Evolutionary conservation across 2,888 invertebrate genomes (phyloP), one percentile per base, ranked within the genome.

Genomic region (Tubulanus polymorphus): DNA sequence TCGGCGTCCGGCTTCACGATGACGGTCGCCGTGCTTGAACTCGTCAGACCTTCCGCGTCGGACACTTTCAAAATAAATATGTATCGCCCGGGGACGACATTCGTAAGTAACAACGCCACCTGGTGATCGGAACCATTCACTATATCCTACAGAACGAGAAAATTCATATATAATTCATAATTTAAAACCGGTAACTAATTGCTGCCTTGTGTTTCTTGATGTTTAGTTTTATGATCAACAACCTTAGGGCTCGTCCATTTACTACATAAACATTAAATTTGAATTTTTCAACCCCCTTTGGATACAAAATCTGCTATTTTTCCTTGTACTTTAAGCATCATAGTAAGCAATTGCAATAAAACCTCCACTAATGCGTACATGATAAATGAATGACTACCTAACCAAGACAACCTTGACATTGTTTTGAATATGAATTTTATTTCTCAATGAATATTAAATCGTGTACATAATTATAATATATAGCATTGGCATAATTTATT

Each of bases 21-120:
- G 66, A 95, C 84, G 53, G 89, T 89, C 25, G 91, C 91, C 0
- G 88, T 87, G 75, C 94, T 93, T 18, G 87, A 86, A 64, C 86
- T 87, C 0, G 86, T 86, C 53, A 90, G 82, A 0, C 94, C 94
- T 76, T 94, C 93, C 64, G 90, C 90, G 77, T 95, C 95, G 37
- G 84, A 88, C 1, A 95, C 93, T n/a, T 88, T 89, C 55, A 95
- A 81, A 70, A 88, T 88, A 73, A 93, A 94, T 1, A 91, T 86
- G 75, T 94, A 95, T 62, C 88, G 85, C 0, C 94, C 95, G 2
- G 89, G 86, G 48, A 91, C 88, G 53, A 93, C 83, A 76, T 91
- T 88, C n/a, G 89, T 86, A 30, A 91, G 78, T 88, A 89, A 87
- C 56, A 95, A 82, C 6, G 92, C 83, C 0, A 93, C 85, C 47